These are phyloP conservation scores for Parazoanthus atlanticus DNA, from an alignment of 92 coral and sea anemone genomes.

Conservation along the genomic window DNA sequence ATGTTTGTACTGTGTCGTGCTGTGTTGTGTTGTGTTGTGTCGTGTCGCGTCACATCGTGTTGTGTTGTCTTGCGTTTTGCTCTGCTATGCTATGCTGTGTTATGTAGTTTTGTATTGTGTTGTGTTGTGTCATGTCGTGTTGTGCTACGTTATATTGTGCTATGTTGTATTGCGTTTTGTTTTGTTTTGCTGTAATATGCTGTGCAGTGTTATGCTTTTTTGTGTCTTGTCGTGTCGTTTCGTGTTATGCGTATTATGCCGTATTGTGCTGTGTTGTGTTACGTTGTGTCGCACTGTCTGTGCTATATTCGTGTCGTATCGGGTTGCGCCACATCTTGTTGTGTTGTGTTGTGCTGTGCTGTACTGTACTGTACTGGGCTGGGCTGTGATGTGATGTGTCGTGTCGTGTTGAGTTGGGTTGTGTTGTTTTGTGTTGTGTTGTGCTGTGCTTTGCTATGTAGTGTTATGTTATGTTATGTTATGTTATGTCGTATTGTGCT, in stretches of 20 bases:
- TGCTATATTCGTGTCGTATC: not conserved
- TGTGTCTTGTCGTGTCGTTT: not conserved
- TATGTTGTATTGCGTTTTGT: not conserved
- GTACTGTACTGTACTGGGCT: constrained; percentile 7
- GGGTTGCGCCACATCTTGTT: not conserved
- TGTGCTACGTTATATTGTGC: not conserved
- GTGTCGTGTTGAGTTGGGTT: not conserved
- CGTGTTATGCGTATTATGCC: not conserved
- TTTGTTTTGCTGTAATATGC: not conserved
- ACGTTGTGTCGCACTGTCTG: not conserved
- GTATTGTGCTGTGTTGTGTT: not conserved
- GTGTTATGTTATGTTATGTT: not conserved
- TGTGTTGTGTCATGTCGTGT: not conserved
- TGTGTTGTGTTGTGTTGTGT: constrained; percentile 3
- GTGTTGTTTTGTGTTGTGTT: not conserved
- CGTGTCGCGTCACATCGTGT: not conserved
- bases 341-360: constrained; percentile 14
- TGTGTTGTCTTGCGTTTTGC: not conserved
- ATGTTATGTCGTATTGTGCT: not conserved
- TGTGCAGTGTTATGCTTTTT: not conserved
- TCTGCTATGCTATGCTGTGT: not conserved
- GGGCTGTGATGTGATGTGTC: not conserved
- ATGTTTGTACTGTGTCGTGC: not conserved
- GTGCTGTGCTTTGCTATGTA: not conserved
- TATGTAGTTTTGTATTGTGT: not conserved